phyloP scores from a whole-genome alignment of 2,113 vertebrate genomes.

The Laticauda colubrina region DNA sequence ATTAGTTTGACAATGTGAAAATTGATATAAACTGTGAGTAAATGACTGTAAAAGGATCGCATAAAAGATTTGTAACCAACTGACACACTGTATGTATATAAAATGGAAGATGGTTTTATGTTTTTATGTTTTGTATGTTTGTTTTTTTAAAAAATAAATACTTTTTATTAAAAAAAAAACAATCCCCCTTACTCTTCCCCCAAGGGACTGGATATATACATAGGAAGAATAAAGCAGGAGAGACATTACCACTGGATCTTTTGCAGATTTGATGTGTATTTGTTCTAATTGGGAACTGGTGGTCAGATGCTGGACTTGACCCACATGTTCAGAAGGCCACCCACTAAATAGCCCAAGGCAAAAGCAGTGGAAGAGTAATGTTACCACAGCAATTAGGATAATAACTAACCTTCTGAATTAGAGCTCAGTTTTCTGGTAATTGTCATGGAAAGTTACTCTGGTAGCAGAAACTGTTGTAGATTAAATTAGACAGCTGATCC shows the following conservation, averaged over 20 bases:
- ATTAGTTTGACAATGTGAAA: too few species aligned
- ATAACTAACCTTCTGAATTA: slow-evolving; percentile 2
- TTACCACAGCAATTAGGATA: slow-evolving; percentile 5
- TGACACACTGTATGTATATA: too few species aligned
- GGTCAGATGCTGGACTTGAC: slow-evolving; percentile 29
- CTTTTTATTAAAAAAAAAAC: background rate
- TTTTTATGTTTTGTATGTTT: too few species aligned
- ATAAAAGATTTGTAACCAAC: too few species aligned
- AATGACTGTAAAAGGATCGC: too few species aligned
- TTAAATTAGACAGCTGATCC: background rate
- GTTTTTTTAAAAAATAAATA: too few species aligned
- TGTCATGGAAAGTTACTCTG: background rate
- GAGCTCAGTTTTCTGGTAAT: fast-evolving
- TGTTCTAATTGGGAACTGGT: slow-evolving; percentile 33
- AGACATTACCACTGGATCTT: slow-evolving; percentile 19
- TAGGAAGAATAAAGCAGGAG: slow-evolving; percentile 19
- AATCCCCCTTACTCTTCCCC: background rate
- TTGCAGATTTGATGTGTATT: slow-evolving; percentile 29
- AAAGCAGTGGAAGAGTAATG: slow-evolving; percentile 9
- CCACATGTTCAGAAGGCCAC: slow-evolving; percentile 32
- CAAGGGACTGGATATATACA: background rate
- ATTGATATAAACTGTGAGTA: too few species aligned
- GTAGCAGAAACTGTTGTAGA: background rate
- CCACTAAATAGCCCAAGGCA: slow-evolving; percentile 29
- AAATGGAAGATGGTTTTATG: too few species aligned